These are phyloP conservation scores for Todiramphus chloris DNA, from an alignment of 2,113 vertebrate species.

Conservation along the genomic window DNA sequence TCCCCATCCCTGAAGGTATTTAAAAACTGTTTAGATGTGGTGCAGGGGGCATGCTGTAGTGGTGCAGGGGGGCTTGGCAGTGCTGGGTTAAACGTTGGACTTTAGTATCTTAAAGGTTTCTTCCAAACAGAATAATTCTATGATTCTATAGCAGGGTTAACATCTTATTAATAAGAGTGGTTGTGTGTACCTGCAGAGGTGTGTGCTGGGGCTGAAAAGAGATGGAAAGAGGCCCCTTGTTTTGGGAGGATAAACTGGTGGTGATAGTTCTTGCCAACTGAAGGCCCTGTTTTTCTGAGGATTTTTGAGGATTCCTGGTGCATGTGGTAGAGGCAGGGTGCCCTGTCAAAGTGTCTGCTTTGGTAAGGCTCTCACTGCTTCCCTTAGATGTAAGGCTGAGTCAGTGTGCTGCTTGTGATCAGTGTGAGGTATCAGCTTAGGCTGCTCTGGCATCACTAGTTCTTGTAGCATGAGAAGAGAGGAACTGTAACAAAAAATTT, in stretches of 20 bases:
- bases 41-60: too few relatives aligned
- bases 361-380: neutral
- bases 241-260: neutral
- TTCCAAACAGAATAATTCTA: too few relatives aligned
- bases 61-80: too few relatives aligned
- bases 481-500: neutral
- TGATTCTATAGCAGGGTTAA: neutral
- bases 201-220: neutral
- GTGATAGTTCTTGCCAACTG: neutral
- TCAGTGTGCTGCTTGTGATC: neutral
- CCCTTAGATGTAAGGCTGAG: neutral
- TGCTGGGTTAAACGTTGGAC: too few relatives aligned
- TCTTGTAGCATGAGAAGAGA: neutral
- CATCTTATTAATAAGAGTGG: rapidly evolving
- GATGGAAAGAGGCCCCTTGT: neutral
- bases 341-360: neutral
- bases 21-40: too few relatives aligned
- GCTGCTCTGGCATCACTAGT: neutral
- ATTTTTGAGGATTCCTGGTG: neutral
- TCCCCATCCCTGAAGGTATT: too few relatives aligned
- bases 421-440: neutral
- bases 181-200: neutral
- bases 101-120: too few relatives aligned
- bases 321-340: neutral
- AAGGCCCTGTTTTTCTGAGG: neutral